Conservation (phyloP, 2,888 invertebrate genomes). For the Archips crataeganus region DNA sequence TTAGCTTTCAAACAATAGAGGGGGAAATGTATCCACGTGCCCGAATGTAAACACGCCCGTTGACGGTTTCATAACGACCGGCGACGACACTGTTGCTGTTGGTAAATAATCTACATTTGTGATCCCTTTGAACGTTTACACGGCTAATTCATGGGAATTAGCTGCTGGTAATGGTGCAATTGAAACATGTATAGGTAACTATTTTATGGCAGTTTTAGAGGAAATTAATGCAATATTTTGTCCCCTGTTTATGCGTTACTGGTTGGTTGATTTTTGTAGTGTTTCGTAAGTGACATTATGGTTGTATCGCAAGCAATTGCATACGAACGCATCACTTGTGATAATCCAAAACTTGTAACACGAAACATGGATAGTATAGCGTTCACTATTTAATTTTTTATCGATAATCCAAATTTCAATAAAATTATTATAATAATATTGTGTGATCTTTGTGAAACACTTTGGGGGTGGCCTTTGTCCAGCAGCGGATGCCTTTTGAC, state of each 20-base stretch:
- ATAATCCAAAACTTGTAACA: too few relatives aligned
- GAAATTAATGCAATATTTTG: background rate
- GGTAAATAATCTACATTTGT: slow-evolving; percentile 45
- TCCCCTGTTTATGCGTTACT: background rate
- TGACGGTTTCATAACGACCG: slow-evolving; percentile 47
- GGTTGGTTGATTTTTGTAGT: background rate
- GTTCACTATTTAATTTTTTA: too few relatives aligned
- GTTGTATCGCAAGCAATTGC: too few relatives aligned
- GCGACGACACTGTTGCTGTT: slow-evolving; percentile 40
- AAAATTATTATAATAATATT: too few relatives aligned
- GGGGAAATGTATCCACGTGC: slow-evolving; percentile 47
- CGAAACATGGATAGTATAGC: too few relatives aligned
- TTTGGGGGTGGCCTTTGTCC: too few relatives aligned
- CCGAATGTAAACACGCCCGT: slow-evolving; percentile 49
- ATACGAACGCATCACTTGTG: too few relatives aligned
- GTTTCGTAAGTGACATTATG: too few relatives aligned
- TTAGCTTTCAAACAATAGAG: slow-evolving; percentile 38
- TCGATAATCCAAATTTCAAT: too few relatives aligned
- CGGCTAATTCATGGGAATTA: slow-evolving; percentile 25
- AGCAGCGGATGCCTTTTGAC: too few relatives aligned
- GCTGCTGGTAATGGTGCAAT: slow-evolving; percentile 12
- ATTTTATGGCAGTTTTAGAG: background rate
- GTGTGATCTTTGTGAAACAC: too few relatives aligned
- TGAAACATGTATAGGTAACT: background rate
- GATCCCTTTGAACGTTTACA: slow-evolving; percentile 29